phyloP scores from a whole-genome alignment of 2,113 vertebrate genomes.

The Callorhinus ursinus region DNA sequence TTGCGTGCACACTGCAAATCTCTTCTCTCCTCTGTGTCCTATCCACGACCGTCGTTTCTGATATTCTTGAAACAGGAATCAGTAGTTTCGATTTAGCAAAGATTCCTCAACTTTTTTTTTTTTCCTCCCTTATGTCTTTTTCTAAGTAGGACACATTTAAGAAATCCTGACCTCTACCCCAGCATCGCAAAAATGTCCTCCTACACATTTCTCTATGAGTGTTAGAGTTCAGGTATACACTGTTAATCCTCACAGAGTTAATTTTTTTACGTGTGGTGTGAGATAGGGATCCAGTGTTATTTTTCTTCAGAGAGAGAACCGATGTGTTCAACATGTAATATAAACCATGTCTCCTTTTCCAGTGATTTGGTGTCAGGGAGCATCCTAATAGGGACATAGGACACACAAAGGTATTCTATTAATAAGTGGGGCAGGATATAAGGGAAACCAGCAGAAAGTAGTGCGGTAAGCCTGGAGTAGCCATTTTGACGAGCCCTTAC shows the following conservation, averaged over 20 bases:
- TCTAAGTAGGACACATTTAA: background rate
- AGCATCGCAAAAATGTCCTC: background rate
- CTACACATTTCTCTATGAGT: background rate
- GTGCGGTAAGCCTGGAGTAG: rapidly evolving
- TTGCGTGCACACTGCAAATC: rapidly evolving
- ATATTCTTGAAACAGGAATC: background rate
- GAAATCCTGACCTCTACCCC: rapidly evolving
- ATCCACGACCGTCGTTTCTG: rapidly evolving
- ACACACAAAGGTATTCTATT: rapidly evolving
- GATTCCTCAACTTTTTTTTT: background rate
- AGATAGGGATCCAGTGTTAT: background rate
- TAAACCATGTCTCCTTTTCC: background rate
- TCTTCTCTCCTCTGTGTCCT: background rate
- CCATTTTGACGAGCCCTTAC: background rate
- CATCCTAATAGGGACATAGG: background rate
- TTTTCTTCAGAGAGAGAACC: background rate
- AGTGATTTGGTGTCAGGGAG: rapidly evolving
- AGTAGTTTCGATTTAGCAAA: background rate
- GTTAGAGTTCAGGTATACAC: rapidly evolving
- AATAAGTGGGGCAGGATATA: background rate
- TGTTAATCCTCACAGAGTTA: background rate
- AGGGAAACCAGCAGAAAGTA: rapidly evolving
- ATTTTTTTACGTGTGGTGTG: background rate
- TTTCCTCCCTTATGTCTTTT: too few species aligned
- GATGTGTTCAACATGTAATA: background rate